Percentiles rank a stretch among this genome's conserved stretches.
Evolutionary conservation across 2,113 vertebrate species (phyloP).

Genomic region (Psephotus haematonotus): DNA sequence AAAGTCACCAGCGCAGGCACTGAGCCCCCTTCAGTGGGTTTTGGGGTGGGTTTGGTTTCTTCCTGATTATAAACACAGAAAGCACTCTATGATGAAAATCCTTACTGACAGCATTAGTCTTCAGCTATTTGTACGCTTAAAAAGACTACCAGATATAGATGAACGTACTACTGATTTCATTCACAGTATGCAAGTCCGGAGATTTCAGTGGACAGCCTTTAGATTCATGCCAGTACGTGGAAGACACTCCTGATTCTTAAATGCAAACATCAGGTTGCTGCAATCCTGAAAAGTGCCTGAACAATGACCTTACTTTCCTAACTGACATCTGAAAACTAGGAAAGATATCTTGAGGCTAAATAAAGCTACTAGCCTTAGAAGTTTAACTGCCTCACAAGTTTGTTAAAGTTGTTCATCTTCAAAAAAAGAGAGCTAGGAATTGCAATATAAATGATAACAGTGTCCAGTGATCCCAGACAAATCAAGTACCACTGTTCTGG

Average conservation of each 20-base stretch:
- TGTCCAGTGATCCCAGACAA: background rate
- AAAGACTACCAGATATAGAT: background rate
- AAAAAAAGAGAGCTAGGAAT: background rate
- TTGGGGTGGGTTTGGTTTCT: fast-evolving
- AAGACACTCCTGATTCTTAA: background rate
- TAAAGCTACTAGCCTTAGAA: background rate
- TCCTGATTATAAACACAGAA: background rate
- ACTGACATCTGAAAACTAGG: background rate
- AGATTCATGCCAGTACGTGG: background rate
- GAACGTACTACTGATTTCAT: background rate
- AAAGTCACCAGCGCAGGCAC: background rate
- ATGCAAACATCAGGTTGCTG: background rate
- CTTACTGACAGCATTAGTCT: background rate
- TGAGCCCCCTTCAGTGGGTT: background rate
- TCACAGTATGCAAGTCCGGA: background rate
- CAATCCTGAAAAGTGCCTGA: background rate
- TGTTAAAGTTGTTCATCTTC: background rate
- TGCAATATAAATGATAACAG: background rate
- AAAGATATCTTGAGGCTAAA: background rate
- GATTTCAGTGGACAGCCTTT: background rate
- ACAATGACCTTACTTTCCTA: background rate
- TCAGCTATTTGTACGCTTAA: background rate
- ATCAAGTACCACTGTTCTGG: background rate
- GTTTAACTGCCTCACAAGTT: background rate
- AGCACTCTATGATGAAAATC: background rate